A percentile compares a stretch with the other conserved stretches of the same genome.
Evolutionary conservation across 2,113 vertebrate genomes (phyloP).

Genomic region (Ivindomyrus marchei): DNA sequence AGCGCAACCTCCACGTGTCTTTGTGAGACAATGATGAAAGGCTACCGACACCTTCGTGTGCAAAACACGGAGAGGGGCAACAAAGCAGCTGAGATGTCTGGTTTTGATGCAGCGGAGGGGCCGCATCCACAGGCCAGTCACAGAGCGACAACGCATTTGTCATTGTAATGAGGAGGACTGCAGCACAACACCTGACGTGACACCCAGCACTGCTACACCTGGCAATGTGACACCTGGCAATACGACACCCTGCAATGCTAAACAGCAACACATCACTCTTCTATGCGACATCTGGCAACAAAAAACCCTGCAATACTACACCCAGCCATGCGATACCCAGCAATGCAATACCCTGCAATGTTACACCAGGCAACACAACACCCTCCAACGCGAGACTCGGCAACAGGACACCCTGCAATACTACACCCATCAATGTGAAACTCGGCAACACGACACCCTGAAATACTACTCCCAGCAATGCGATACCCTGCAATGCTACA

Average conservation of each 20-base stretch:
- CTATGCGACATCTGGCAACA: background rate
- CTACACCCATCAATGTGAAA: no score
- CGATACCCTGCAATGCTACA: no score
- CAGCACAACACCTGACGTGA: no score
- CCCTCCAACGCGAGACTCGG: no score
- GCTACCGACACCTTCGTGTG: background rate
- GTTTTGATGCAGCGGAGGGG: background rate
- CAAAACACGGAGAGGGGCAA: background rate
- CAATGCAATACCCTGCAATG: no score
- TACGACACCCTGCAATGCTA: background rate
- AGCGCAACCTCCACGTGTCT: background rate
- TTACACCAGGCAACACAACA: no score
- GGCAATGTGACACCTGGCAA: background rate
- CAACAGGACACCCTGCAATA: no score
- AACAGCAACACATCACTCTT: no score
- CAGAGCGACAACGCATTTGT: background rate
- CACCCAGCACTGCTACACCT: background rate
- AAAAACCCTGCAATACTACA: background rate
- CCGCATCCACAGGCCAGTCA: background rate
- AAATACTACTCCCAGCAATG: no score
- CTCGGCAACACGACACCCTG: no score
- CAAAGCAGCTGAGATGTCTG: background rate
- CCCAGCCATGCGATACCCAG: no score
- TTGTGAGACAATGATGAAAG: constrained; percentile 10
- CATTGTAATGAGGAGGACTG: background rate